Evolutionary conservation across 2,797 vertebrate genomes (phyloP).

Genomic region (Pseudotriccus pelzelni): DNA sequence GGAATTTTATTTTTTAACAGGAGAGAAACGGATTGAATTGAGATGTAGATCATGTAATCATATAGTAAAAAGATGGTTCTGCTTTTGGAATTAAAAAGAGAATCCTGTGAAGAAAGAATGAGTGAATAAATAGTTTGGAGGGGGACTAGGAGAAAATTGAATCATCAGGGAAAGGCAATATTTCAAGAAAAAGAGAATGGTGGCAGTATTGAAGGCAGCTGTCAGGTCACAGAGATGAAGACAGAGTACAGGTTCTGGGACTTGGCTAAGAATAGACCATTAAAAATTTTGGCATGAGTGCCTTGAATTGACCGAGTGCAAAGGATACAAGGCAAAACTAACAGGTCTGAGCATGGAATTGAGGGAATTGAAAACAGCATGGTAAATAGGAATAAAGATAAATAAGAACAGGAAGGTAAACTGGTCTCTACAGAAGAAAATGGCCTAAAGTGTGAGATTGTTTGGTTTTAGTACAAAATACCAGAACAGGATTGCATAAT

Average conservation of each 20-base stretch:
- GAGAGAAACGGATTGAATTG: background rate
- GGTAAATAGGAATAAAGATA: slow-evolving; percentile 33
- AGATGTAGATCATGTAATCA: background rate
- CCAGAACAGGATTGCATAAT: background rate
- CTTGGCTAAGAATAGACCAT: slow-evolving; percentile 30
- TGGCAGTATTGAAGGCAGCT: slow-evolving; percentile 32
- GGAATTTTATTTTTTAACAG: background rate
- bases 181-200: slow-evolving; percentile 24
- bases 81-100: background rate
- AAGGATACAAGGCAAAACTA: background rate
- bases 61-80: background rate
- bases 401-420: background rate
- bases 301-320: slow-evolving; percentile 6
- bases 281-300: slow-evolving; percentile 47
- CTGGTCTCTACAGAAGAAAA: background rate
- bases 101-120: background rate
- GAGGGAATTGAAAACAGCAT: background rate
- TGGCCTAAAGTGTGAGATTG: background rate
- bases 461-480: background rate
- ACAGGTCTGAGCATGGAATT: background rate
- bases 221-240: slow-evolving; percentile 27
- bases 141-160: background rate
- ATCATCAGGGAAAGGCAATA: slow-evolving; percentile 3
- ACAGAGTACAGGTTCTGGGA: slow-evolving; percentile 5
- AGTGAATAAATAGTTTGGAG: background rate